Conservation (phyloP, 1,140 invertebrate genomes). For the Procambarus clarkii region DNA sequence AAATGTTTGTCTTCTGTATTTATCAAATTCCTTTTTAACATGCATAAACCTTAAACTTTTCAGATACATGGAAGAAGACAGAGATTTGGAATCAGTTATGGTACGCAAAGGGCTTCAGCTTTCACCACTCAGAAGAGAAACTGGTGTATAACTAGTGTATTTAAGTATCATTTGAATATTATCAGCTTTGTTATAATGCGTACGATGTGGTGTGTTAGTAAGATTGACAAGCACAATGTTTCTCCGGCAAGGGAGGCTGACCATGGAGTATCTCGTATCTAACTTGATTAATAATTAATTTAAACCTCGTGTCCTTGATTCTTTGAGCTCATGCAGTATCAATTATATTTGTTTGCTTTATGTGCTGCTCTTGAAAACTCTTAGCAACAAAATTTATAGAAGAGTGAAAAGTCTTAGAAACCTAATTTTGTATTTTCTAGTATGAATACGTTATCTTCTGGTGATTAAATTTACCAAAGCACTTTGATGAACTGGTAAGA, state of each 20-base stretch:
- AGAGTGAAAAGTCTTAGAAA: too few relatives aligned
- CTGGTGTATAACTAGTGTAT: constrained; percentile 72
- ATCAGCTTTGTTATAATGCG: not conserved
- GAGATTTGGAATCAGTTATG: constrained; percentile 84
- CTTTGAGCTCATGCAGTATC: not conserved
- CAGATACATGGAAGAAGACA: constrained; percentile 85
- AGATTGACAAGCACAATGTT: not conserved
- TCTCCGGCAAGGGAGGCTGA: not conserved
- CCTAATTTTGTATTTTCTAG: not conserved
- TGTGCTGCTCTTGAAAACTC: not conserved
- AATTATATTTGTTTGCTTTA: not conserved
- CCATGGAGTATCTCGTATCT: not conserved
- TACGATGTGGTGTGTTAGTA: not conserved
- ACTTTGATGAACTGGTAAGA: not conserved
- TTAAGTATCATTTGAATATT: not conserved
- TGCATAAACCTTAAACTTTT: not conserved
- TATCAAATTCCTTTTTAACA: too few relatives aligned
- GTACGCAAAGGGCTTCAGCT: constrained; percentile 82
- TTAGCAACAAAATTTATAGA: not conserved
- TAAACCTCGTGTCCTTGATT: not conserved
- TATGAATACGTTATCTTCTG: not conserved
- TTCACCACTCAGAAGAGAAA: constrained; percentile 78
- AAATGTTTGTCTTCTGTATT: too few relatives aligned
- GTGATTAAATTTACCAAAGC: not conserved
- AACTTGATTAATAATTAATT: not conserved